Evolutionary conservation across 2,888 invertebrate species (phyloP), one percentile per base, ranked within the genome.

Genomic region (Crocallis elinguaria): DNA sequence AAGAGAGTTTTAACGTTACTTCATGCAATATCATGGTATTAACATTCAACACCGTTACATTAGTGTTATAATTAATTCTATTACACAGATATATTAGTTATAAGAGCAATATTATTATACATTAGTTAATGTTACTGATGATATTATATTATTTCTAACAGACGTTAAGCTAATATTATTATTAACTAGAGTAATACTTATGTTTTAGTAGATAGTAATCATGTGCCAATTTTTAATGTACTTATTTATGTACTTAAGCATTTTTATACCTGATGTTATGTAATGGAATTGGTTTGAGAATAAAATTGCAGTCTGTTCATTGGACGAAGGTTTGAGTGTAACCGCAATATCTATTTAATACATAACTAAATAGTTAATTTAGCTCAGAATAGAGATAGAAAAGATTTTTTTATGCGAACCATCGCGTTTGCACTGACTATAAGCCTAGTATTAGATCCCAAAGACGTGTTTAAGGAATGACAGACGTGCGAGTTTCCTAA

Each of bases 171-270:
- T 33, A 43, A 27, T 32, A 12, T 13, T 64, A 60, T 52, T 62
- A 66, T 51, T 23, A 23, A 23, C 1, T 23, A n/a, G n/a, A n/a
- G n/a, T n/a, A n/a, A n/a, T 23, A 23, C 23, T 64, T 66, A 59
- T 59, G 60, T 60, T 49, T 48, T 41, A 66, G 51, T 58, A 41
- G 57, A 37, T 65, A 54, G 30, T 36, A 11, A 29, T 1, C 9
- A 51, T 43, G 41, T 57, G 60, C 60, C 60, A 60, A 53, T 48
- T 43, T 49, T 43, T 37, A 29, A 33, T 12, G 59, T 61, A 64
- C 61, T 58, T 52, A 57, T 55, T 60, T 52, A 38, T 60, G 62
- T 67, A 64, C 51, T 65, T 64, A 62, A 57, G 35, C 25, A 46
- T 54, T 57, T 45, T 56, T 38, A 19, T 6, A 19, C 0, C 6